phyloP scores from a whole-genome alignment of 2,797 vertebrate genomes.

The Chaetophractus vellerosus region DNA sequence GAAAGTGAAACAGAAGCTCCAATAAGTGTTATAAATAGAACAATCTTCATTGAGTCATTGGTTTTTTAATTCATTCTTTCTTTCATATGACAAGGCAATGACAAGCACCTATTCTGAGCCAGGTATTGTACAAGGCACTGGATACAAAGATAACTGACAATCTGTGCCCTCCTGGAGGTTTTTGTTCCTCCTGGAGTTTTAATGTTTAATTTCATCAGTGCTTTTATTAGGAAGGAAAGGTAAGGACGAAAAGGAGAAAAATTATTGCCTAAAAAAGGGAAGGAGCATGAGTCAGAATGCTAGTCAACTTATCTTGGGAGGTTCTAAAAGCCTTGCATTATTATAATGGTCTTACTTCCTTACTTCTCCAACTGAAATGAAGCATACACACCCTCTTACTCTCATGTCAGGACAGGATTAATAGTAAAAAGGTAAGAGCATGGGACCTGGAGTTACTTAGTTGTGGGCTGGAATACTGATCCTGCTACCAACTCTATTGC shows the following conservation, averaged over 20 bases:
- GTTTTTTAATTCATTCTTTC: conserved; percentile 68
- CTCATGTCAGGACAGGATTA: not conserved
- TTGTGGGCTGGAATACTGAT: not conserved
- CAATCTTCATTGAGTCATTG: conserved; percentile 28
- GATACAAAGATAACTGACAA: conserved; percentile 83
- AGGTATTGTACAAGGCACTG: conserved; percentile 72
- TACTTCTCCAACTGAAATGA: conserved; percentile 56
- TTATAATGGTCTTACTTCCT: conserved; percentile 52
- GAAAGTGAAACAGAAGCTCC: conserved; percentile 67
- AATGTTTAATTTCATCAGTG: conserved; percentile 83
- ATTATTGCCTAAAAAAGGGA: conserved; percentile 68
- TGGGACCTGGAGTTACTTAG: not conserved
- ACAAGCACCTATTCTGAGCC: conserved; percentile 77
- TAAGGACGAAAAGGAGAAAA: conserved; percentile 61
- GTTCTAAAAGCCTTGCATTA: conserved; percentile 50
- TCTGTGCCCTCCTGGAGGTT: conserved; percentile 65
- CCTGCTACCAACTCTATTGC: not conserved
- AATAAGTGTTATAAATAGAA: conserved; percentile 74
- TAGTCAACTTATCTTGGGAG: conserved; percentile 55
- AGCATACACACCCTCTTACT: not conserved
- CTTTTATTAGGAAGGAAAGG: conserved; percentile 81
- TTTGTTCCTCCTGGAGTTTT: conserved; percentile 77
- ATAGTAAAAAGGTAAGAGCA: not conserved
- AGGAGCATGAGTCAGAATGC: conserved; percentile 64
- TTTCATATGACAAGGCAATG: conserved; percentile 63